These are phyloP conservation scores for Streblospio benedicti DNA, from an alignment of 1,140 invertebrate species.

Conservation along the genomic window DNA sequence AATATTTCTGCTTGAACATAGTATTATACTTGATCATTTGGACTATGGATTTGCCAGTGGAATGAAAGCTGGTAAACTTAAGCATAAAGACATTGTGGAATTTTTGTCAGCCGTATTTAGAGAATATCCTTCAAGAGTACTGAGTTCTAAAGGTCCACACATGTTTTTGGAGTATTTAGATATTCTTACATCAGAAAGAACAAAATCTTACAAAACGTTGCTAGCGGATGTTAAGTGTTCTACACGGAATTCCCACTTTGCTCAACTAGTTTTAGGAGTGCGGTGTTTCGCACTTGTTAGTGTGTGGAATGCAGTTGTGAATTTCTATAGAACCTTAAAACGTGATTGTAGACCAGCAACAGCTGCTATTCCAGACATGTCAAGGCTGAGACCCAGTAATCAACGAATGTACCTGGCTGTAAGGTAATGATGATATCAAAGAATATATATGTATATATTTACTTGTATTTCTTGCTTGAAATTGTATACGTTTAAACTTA, in stretches of 20 bases:
- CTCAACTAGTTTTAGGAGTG: constrained; percentile 41
- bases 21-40: constrained; percentile 41
- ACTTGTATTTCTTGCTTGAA: too few relatives aligned
- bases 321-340: constrained; percentile 44
- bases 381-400: constrained; percentile 10
- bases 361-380: not conserved
- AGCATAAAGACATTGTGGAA: constrained; percentile 29
- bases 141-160: constrained; percentile 33
- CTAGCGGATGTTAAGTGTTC: constrained; percentile 42
- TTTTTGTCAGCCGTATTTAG: constrained; percentile 38
- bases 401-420: constrained; percentile 32
- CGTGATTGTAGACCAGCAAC: constrained; percentile 21
- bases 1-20: constrained; percentile 41
- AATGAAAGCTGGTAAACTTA: constrained; percentile 30
- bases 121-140: constrained; percentile 40
- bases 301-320: constrained; percentile 39
- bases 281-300: constrained; percentile 41
- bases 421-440: constrained; percentile 19
- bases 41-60: constrained; percentile 40
- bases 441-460: not conserved
- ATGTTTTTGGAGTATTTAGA: constrained; percentile 43
- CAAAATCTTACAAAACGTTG: constrained; percentile 35
- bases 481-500: too few relatives aligned
- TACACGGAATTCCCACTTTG: constrained; percentile 40
- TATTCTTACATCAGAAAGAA: constrained; percentile 36